Conservation (phyloP, 2,888 invertebrate species). For the Parthenolecanium corni region DNA sequence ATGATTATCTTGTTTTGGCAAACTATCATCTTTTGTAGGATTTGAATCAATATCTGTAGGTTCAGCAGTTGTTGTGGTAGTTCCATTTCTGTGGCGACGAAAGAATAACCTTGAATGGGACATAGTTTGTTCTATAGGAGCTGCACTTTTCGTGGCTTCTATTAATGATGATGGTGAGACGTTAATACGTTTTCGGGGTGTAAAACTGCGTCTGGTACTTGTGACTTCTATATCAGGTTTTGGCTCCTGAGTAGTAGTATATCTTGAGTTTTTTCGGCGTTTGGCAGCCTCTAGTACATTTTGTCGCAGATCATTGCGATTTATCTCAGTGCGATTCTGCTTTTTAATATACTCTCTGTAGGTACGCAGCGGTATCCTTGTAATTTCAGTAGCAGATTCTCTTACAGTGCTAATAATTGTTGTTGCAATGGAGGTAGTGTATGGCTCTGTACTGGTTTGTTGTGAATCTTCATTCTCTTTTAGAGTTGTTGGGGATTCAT, state of each 20-base stretch:
- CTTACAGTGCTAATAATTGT: conserved; percentile 42
- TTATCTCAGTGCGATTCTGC: not conserved
- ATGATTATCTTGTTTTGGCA: not conserved
- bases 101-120: not conserved
- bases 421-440: conserved; percentile 38
- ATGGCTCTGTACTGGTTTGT: not conserved
- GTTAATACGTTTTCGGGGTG: not conserved
- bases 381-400: conserved; percentile 42
- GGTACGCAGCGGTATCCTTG: conserved; percentile 40
- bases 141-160: not conserved
- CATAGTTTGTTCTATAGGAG: not conserved
- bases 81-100: not conserved
- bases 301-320: not conserved
- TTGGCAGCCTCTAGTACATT: not conserved
- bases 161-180: not conserved
- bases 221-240: not conserved
- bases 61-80: not conserved
- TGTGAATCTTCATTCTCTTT: not conserved
- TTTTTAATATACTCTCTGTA: conserved; percentile 9
- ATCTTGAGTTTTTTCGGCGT: not conserved
- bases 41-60: not conserved
- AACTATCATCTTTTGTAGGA: not conserved
- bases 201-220: not conserved
- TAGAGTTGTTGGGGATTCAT: not conserved
- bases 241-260: not conserved